phyloP scores from a whole-genome alignment of 92 coral and sea anemone genomes.

The Zoanthus sansibaricus region DNA sequence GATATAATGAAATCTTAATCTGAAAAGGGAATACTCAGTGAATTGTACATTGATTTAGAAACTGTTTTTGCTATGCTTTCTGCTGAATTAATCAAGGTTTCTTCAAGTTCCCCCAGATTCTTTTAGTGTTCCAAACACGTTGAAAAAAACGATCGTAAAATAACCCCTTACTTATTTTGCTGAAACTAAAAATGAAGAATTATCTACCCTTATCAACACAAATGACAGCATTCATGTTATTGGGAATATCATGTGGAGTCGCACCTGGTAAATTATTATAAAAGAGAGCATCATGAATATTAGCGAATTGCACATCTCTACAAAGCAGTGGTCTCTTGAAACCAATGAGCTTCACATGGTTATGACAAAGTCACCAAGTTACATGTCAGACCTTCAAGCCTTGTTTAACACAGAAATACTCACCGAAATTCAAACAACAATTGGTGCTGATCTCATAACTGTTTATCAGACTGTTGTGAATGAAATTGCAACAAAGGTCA shows the following conservation, averaged over 20 bases:
- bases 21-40: slow-evolving; percentile 31
- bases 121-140: background rate
- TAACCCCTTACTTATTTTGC: slow-evolving; percentile 15
- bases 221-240: slow-evolving; percentile 33
- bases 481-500: background rate
- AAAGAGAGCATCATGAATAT: slow-evolving; percentile 25
- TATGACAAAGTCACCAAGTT: slow-evolving; percentile 44
- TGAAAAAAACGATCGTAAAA: slow-evolving; percentile 17
- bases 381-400: slow-evolving; percentile 23
- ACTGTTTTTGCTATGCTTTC: slow-evolving; percentile 13
- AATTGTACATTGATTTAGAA: slow-evolving; percentile 43
- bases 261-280: no score
- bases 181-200: slow-evolving; percentile 13
- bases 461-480: slow-evolving; percentile 30
- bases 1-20: background rate
- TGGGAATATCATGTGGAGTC: slow-evolving; percentile 16
- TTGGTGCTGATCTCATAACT: slow-evolving; percentile 48
- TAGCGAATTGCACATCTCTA: background rate
- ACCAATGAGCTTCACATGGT: slow-evolving; percentile 36
- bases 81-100: background rate
- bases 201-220: background rate
- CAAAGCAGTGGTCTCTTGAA: slow-evolving; percentile 41
- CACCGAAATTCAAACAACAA: background rate
- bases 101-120: background rate
- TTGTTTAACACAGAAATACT: slow-evolving; percentile 15